These are phyloP conservation scores for Amniataba percoides DNA, from an alignment of 2,797 vertebrate genomes.

Conservation along the genomic window DNA sequence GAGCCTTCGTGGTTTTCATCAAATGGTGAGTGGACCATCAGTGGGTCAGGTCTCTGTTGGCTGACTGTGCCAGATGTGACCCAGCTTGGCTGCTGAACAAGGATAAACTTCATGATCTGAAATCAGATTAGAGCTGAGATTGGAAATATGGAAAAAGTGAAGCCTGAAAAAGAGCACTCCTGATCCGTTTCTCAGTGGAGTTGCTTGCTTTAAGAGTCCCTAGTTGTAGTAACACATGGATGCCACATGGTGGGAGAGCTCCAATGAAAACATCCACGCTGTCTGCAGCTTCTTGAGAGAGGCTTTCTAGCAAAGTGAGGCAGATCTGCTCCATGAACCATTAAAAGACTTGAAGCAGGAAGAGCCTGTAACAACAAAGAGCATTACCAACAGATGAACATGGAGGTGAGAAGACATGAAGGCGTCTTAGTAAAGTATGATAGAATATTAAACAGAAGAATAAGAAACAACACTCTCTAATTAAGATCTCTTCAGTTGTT, in stretches of 20 bases:
- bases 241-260: slow-evolving; percentile 46
- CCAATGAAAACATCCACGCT: background rate
- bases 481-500: background rate
- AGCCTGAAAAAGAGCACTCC: background rate
- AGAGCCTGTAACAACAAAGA: background rate
- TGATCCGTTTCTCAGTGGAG: background rate
- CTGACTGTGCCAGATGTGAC: background rate
- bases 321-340: background rate
- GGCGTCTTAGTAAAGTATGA: background rate
- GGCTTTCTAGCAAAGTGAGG: background rate
- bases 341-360: background rate
- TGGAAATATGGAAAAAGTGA: background rate
- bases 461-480: background rate
- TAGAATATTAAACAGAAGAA: background rate
- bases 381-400: background rate
- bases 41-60: background rate
- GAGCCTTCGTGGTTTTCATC: background rate
- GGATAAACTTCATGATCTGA: background rate
- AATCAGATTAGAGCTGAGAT: background rate
- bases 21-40: background rate
- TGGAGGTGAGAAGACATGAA: background rate
- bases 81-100: background rate
- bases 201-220: background rate
- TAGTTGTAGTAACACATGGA: background rate
- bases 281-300: background rate